Base-by-base conservation (phyloP, 2,888 invertebrate species). In the Cephalotes varians region DNA sequence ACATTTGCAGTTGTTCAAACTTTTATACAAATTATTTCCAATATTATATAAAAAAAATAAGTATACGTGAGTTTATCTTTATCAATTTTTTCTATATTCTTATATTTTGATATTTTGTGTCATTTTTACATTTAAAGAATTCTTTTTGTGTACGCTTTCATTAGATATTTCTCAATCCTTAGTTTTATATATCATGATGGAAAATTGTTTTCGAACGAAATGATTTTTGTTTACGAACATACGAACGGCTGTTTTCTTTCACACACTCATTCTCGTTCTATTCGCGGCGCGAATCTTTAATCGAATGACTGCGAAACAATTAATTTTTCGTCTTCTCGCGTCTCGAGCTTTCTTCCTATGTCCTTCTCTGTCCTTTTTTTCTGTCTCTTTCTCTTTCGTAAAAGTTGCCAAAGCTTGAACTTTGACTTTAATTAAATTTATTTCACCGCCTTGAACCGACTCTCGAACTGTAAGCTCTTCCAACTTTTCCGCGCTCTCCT, bases 351-450 rank as follows among this genome's bases (percentile, higher is more conserved):
- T 64, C 25, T 25, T 37, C 18, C 4, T 3, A 25, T 37, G 18
- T 18, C 12, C 31, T 56, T 31, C 72, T 51, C 69, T 31, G 65
- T 7, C 9, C 2, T 10, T 6, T 34, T 37, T 12, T 54, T 58
- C 58, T 31, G 3, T 28, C 31, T 69, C 18, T 72, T 1, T 40
- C 25, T 51, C 25, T n/a, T 40, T 49, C 60, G 21, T 21, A 40
- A 54, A 34, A 49, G 72, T 62, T 64, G 74, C 51, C 40, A 79
- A 69, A 64, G 76, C 82, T 80, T 67, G 83, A 88, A 86, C 81
- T 87, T 87, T 65, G 82, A 73, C 65, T 86, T 88, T 87, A 86
- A 91, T 91, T 87, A 89, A 91, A 88, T 91, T 89, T 84, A 85
- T 87, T 88, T 88, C 74, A 74, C 58, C 80, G 51, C 73, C 65